Percentiles rank a stretch among this genome's conserved stretches.
phyloP scores from a whole-genome alignment of 2,113 vertebrate species.

The Centropus bengalensis region DNA sequence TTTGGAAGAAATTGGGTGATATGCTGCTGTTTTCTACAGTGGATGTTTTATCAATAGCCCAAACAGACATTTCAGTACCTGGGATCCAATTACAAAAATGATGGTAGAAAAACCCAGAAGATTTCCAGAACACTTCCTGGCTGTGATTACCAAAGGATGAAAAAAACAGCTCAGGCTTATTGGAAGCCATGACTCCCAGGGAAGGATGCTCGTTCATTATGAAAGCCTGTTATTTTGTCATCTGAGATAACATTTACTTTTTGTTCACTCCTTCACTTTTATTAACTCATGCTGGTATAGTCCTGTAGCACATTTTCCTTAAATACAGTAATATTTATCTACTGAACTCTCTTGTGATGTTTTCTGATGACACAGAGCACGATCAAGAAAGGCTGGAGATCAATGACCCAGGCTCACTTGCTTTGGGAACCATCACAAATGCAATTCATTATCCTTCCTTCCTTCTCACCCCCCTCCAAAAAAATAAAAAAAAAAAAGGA shows the following conservation, averaged over 20 bases:
- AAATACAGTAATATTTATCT: background rate
- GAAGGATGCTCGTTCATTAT: background rate
- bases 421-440: background rate
- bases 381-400: background rate
- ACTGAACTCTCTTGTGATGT: background rate
- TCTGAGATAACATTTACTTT: constrained; percentile 31
- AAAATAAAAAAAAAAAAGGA: background rate
- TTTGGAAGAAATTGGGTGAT: background rate
- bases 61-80: background rate
- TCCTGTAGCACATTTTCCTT: background rate
- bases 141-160: background rate
- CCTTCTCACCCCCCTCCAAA: background rate
- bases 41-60: background rate
- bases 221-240: constrained; percentile 16
- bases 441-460: background rate
- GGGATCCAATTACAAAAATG: background rate
- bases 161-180: background rate
- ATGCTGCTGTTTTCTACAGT: background rate
- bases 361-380: background rate
- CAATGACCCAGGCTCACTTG: background rate
- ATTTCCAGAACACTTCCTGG: background rate
- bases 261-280: constrained; percentile 10
- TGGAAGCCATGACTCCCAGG: background rate
- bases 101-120: background rate
- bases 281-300: constrained; percentile 1